phyloP scores from a whole-genome alignment of 2,797 vertebrate species.

The Morus bassanus region DNA sequence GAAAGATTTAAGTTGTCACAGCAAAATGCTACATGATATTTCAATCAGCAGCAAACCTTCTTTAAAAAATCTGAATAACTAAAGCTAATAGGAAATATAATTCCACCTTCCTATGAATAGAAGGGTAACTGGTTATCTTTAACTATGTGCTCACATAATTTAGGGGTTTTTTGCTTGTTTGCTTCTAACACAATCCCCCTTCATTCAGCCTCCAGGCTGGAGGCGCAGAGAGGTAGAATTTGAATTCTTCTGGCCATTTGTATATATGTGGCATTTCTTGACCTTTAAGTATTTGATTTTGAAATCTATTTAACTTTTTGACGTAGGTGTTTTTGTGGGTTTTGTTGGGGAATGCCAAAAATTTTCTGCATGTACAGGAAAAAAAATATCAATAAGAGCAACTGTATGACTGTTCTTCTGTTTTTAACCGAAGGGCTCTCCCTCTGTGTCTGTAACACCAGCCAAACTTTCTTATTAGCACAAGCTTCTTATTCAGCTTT shows the following conservation, averaged over 20 bases:
- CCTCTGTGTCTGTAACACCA: not conserved
- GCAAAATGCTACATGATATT: not conserved
- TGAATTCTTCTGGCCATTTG: conserved; percentile 24
- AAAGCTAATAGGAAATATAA: not conserved
- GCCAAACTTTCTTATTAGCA: conserved; percentile 19
- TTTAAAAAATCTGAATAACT: not conserved
- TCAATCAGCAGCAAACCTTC: not conserved
- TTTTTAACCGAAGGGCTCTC: not conserved
- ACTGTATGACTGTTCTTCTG: conserved; percentile 31
- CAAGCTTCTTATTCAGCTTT: conserved; percentile 66
- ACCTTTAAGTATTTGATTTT: conserved; percentile 35
- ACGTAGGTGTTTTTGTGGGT: conserved; percentile 61
- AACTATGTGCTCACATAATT: not conserved
- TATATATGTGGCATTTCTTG: conserved; percentile 33
- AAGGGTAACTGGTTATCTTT: not conserved
- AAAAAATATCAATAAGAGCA: not conserved
- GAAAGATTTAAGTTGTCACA: not conserved
- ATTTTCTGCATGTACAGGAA: conserved; percentile 5
- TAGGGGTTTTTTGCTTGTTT: not conserved
- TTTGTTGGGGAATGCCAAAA: conserved; percentile 49
- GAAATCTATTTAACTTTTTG: conserved; percentile 22
- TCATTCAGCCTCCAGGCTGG: not conserved
- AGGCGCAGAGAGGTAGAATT: conserved; percentile 3
- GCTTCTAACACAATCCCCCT: not conserved
- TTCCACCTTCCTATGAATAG: not conserved